phyloP scores from a whole-genome alignment of 2,113 vertebrate species.

The Paracanthobrama guichenoti region DNA sequence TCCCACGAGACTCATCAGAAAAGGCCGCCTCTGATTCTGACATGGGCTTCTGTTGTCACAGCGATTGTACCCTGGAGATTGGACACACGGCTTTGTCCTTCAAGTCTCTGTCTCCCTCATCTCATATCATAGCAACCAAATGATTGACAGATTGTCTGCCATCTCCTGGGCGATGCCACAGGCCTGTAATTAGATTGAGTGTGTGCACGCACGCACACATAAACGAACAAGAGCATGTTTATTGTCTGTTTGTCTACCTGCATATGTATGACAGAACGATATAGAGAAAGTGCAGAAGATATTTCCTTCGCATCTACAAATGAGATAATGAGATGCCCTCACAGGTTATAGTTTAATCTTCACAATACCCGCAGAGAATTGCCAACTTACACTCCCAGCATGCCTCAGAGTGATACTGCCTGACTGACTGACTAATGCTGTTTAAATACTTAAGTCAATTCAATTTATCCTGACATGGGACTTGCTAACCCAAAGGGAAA shows the following conservation, averaged over 20 bases:
- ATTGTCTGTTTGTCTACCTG: background rate
- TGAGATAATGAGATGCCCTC: constrained; percentile 17
- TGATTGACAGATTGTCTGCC: constrained; percentile 48
- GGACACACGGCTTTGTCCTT: constrained; percentile 33
- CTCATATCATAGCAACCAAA: constrained; percentile 37
- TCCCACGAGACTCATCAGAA: constrained; percentile 24
- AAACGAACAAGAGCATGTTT: background rate
- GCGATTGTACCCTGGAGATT: constrained; percentile 22
- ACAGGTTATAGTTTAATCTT: constrained; percentile 35
- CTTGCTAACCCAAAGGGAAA: background rate
- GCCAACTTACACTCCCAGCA: background rate
- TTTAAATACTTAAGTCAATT: constrained; percentile 26
- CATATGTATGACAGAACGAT: background rate
- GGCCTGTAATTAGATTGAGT: constrained; percentile 36
- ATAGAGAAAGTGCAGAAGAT: background rate
- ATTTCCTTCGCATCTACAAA: constrained; percentile 1
- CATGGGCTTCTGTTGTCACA: constrained; percentile 35
- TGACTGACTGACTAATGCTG: background rate
- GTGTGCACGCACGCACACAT: background rate
- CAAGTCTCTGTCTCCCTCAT: constrained; percentile 4
- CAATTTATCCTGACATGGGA: constrained; percentile 13
- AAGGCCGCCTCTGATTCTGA: constrained; percentile 26
- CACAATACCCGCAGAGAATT: background rate
- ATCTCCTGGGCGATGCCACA: constrained; percentile 26
- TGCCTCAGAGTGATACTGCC: background rate